These are phyloP conservation scores for Platycercus adscitus DNA, from an alignment of 2,113 vertebrate genomes.

Conservation along the genomic window DNA sequence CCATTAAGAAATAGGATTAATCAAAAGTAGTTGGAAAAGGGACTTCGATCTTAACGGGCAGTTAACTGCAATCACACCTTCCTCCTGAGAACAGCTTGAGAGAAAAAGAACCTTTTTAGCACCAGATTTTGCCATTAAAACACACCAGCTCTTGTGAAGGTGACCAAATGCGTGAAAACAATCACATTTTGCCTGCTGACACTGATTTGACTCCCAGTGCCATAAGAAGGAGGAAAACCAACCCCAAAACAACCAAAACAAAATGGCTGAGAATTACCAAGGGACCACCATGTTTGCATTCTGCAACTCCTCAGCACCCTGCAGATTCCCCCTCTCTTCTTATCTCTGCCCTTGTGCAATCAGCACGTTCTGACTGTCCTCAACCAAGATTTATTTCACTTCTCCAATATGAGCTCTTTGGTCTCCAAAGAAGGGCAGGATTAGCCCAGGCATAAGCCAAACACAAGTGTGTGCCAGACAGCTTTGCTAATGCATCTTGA, in stretches of 20 bases:
- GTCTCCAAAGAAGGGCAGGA: background rate
- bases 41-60: constrained; percentile 5
- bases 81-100: background rate
- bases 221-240: fast-evolving
- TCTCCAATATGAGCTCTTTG: background rate
- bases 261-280: background rate
- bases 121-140: background rate
- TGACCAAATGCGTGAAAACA: background rate
- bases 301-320: background rate
- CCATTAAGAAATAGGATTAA: constrained; percentile 8
- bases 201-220: background rate
- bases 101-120: background rate
- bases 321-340: background rate
- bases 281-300: background rate
- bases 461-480: background rate
- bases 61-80: background rate
- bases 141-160: background rate
- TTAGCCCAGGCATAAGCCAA: constrained; percentile 6
- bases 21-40: background rate
- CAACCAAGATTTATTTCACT: background rate
- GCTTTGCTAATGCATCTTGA: constrained; percentile 52
- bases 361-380: background rate
- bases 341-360: background rate
- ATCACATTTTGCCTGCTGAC: background rate
- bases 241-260: background rate